Base-by-base conservation (phyloP, 2,113 vertebrate species). In the Tychaedon coryphoeus region DNA sequence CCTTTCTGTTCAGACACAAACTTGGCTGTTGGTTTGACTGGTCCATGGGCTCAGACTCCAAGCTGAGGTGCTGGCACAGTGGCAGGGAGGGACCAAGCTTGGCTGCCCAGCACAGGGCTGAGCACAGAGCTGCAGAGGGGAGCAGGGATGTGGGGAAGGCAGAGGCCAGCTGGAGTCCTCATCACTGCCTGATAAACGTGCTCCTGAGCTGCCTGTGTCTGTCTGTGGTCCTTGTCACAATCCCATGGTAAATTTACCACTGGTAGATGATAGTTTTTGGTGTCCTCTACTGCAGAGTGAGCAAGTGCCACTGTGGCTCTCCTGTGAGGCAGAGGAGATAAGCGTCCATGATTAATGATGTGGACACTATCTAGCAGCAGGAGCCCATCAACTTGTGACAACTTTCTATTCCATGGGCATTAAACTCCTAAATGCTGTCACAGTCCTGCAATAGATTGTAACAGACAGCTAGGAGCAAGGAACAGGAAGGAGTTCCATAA, bases 361-460 rank as follows among this genome's bases (percentile, higher is more conserved):
- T 96, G 91, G 91, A 62, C 83, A 77, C 86, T 94, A 90, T 93
- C 88, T 94, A 88, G 93, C 96, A 97, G 91, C 92, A 95, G 95
- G 96, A 88, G 88, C 86, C 85, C 69, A 91, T 88, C 96, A 96
- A 86, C 92, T 89, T 95, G 88, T 96, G 95, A 97, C 96, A 97
- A 93, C 91, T 93, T 92, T 69, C 95, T 93, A 45, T 95, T 96
- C 87, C 76, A 88, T 90, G 95, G 90, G 54, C 92, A 93, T 97
- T 96, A 97, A 94, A 96, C 89, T 86, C 87, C 90, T 96, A 93
- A 95, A 85, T 28, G 58, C 91, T 94, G 84, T 94, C 71, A 92
- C 87, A 95, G 53, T 86, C 93, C 72, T 6, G 14, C 48, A 40
- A 50, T 81, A 86, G 89, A 90, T 88, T 76, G 85, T 80, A 88